These are phyloP conservation scores for Phasianus colchicus DNA, from an alignment of 2,113 vertebrate genomes.

Conservation along the genomic window DNA sequence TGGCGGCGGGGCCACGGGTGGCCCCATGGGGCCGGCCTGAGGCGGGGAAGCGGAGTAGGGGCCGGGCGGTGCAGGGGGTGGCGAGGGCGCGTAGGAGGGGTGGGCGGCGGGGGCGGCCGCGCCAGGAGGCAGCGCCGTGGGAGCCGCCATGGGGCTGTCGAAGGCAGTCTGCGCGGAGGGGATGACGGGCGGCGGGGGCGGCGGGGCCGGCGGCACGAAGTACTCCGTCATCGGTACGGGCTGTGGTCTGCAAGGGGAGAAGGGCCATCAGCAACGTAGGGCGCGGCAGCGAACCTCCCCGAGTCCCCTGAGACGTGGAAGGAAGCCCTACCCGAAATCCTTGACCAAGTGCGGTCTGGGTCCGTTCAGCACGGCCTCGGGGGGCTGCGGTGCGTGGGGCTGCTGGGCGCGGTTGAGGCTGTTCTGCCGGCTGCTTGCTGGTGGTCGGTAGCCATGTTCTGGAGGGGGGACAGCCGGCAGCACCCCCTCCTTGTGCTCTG, in stretches of 20 bases:
- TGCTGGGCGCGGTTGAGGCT: constrained; percentile 85
- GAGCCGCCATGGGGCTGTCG: constrained; percentile 79
- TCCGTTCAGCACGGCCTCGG: constrained; percentile 87
- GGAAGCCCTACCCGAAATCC: constrained; percentile 82
- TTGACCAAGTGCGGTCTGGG: constrained; percentile 86
- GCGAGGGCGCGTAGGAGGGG: constrained; percentile 62
- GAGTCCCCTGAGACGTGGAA: fast-evolving
- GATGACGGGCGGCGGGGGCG: constrained; percentile 87
- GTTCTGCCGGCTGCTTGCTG: constrained; percentile 81
- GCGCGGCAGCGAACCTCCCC: fast-evolving
- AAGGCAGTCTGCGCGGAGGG: constrained; percentile 90
- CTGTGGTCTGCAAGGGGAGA: constrained; percentile 72
- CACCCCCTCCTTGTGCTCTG: constrained; percentile 81
- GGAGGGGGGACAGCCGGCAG: constrained; percentile 79
- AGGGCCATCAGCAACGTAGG: not conserved
- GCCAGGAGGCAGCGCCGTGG: constrained; percentile 52
- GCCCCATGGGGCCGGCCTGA: constrained; percentile 74
- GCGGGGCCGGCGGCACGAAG: constrained; percentile 87
- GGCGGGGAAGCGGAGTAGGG: constrained; percentile 83
- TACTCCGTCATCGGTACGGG: constrained; percentile 86
- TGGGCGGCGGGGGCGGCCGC: not conserved
- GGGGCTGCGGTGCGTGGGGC: constrained; percentile 73
- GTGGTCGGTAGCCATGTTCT: constrained; percentile 81
- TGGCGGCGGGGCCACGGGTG: constrained; percentile 68
- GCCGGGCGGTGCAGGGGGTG: constrained; percentile 76